A percentile compares a stretch with the other conserved stretches of the same genome.
Evolutionary conservation across 2,888 invertebrate species (phyloP).

Genomic region (Eustalomyia histrio): DNA sequence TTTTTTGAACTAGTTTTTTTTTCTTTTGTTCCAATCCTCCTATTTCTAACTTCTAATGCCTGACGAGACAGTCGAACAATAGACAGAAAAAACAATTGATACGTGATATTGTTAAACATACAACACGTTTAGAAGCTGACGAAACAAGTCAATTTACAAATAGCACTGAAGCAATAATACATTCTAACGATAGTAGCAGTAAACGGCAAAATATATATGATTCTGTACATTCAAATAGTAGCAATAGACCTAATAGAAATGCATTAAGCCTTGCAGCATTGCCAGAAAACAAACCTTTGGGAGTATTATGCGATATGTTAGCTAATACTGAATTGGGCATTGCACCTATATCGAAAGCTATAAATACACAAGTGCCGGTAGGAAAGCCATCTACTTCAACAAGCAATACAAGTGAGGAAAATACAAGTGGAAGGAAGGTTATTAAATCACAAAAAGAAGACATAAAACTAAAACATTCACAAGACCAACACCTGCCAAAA

Average conservation of each 20-base stretch:
- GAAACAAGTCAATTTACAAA: conserved; percentile 1
- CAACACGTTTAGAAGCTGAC: conserved; percentile 67
- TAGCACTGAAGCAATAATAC: conserved; percentile 6
- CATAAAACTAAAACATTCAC: not conserved
- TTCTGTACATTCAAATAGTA: conserved; percentile 23
- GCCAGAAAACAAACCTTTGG: not conserved
- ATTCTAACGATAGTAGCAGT: conserved; percentile 8
- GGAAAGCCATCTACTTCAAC: conserved; percentile 9
- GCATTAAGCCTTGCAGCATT: not conserved
- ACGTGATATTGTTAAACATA: conserved; percentile 75
- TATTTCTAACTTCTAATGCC: no score
- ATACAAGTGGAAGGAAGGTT: conserved; percentile 33
- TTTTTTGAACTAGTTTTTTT: no score
- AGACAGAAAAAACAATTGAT: conserved; percentile 75
- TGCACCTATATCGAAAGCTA: not conserved
- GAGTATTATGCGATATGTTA: not conserved
- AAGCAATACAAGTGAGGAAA: conserved; percentile 21
- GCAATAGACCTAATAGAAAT: not conserved
- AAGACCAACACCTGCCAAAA: conserved; percentile 7
- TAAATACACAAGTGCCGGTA: not conserved
- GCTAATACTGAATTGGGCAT: not conserved
- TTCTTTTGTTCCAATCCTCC: no score
- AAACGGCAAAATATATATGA: conserved; percentile 27
- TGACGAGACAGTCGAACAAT: no score
- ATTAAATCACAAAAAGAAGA: not conserved